A percentile compares a stretch with the other conserved stretches of the same genome.
Evolutionary conservation across 1,140 invertebrate genomes (phyloP).

Genomic region (Heliconius hermathena): DNA sequence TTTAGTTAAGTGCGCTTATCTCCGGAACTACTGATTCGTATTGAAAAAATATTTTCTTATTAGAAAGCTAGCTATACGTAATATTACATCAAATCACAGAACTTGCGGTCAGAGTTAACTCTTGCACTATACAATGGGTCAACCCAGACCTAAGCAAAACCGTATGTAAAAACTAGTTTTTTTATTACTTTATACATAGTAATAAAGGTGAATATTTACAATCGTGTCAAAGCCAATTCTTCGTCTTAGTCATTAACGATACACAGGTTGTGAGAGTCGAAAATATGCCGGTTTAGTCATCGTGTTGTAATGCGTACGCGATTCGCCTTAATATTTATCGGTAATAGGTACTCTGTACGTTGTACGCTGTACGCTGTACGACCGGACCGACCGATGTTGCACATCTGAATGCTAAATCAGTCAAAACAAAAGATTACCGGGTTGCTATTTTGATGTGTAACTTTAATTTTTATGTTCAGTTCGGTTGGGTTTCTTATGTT

Average conservation of each 20-base stretch:
- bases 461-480: neutral
- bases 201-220: neutral
- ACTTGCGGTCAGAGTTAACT: no score
- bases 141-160: no score
- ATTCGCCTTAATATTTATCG: constrained; percentile 57
- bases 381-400: constrained; percentile 23
- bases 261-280: constrained; percentile 45
- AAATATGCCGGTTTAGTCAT: constrained; percentile 61
- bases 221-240: constrained; percentile 35
- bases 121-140: no score
- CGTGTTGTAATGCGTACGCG: constrained; percentile 65
- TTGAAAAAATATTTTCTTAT: no score
- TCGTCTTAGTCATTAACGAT: constrained; percentile 46
- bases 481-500: no score
- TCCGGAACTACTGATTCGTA: no score
- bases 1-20: no score
- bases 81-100: no score
- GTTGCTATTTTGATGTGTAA: neutral
- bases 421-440: constrained; percentile 35
- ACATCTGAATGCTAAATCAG: constrained; percentile 41
- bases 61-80: no score
- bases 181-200: no score
- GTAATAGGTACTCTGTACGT: neutral
- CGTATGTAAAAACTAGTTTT: no score
- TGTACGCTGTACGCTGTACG: constrained; percentile 1